A percentile compares a stretch with the other conserved stretches of the same genome.
Evolutionary conservation across 2,888 invertebrate genomes (phyloP).

Genomic region (Limenitis camilla): DNA sequence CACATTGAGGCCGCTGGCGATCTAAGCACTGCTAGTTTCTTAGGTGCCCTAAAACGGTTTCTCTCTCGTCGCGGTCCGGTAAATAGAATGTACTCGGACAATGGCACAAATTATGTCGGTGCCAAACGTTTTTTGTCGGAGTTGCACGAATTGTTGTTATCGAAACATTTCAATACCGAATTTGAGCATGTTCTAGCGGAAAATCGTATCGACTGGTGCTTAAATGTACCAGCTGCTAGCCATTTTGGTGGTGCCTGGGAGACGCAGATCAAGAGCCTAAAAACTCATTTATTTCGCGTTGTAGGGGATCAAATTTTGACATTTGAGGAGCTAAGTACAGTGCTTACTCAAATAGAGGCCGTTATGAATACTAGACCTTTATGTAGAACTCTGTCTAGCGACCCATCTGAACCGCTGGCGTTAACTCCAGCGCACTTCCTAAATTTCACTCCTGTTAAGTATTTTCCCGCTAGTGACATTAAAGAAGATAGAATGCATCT

Average conservation of each 20-base stretch:
- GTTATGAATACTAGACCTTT: slow-evolving; percentile 18
- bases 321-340: slow-evolving; percentile 16
- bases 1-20: slow-evolving; percentile 10
- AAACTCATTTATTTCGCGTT: slow-evolving; percentile 13
- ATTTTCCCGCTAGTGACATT: slow-evolving; percentile 6
- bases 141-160: background rate
- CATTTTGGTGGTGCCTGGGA: slow-evolving; percentile 16
- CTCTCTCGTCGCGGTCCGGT: slow-evolving; percentile 17
- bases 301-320: slow-evolving; percentile 15
- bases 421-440: slow-evolving; percentile 19
- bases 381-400: slow-evolving; percentile 5
- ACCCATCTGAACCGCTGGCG: slow-evolving; percentile 17
- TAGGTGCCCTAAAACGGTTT: slow-evolving; percentile 14
- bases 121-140: background rate
- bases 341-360: slow-evolving; percentile 14
- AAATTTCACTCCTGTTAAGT: slow-evolving; percentile 12
- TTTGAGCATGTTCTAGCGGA: background rate
- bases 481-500: slow-evolving; percentile 3
- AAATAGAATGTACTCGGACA: slow-evolving; percentile 10
- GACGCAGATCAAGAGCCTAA: slow-evolving; percentile 12
- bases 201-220: slow-evolving; percentile 2
- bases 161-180: background rate
- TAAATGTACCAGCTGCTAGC: slow-evolving; percentile 9
- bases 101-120: slow-evolving; percentile 15
- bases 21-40: slow-evolving; percentile 4